Conservation (phyloP, 1,140 invertebrate genomes). For the Drosophila ananassae region DNA sequence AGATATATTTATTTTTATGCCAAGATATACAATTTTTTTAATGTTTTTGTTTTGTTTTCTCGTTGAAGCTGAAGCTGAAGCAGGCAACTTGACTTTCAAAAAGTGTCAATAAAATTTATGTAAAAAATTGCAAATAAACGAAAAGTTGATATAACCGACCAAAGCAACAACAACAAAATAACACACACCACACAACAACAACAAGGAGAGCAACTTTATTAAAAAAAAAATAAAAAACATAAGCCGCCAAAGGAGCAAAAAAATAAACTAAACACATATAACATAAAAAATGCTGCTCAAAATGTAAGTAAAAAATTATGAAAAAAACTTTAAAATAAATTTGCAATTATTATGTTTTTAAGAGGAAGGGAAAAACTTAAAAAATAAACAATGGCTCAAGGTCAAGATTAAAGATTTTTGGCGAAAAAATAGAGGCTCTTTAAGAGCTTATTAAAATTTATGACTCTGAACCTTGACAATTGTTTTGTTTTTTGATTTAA, state of each 20-base stretch:
- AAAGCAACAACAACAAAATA: conserved; percentile 35
- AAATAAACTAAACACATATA: conserved; percentile 11
- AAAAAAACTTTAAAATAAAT: neutral
- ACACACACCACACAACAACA: conserved; percentile 11
- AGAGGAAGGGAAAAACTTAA: neutral
- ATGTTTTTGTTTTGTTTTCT: conserved; percentile 23
- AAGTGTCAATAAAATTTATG: conserved; percentile 68
- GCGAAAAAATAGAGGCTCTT: neutral
- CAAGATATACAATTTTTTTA: conserved; percentile 14
- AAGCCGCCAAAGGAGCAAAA: conserved; percentile 10
- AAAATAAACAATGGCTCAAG: conserved; percentile 14
- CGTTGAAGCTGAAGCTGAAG: conserved; percentile 41
- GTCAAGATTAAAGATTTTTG: conserved; percentile 14
- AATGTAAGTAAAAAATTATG: conserved; percentile 58
- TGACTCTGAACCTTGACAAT: neutral
- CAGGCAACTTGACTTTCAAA: conserved; percentile 66
- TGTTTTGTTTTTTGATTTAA: no score
- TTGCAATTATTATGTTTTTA: neutral
- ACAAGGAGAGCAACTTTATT: conserved; percentile 33
- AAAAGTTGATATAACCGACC: conserved; percentile 34
- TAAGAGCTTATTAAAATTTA: conserved; percentile 4
- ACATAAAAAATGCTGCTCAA: conserved; percentile 66
- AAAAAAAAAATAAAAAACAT: conserved; percentile 5
- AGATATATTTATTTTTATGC: conserved; percentile 24
- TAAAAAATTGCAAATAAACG: conserved; percentile 23